Base-by-base conservation (phyloP, 1,140 invertebrate species). In the Calliopsis andreniformis region DNA sequence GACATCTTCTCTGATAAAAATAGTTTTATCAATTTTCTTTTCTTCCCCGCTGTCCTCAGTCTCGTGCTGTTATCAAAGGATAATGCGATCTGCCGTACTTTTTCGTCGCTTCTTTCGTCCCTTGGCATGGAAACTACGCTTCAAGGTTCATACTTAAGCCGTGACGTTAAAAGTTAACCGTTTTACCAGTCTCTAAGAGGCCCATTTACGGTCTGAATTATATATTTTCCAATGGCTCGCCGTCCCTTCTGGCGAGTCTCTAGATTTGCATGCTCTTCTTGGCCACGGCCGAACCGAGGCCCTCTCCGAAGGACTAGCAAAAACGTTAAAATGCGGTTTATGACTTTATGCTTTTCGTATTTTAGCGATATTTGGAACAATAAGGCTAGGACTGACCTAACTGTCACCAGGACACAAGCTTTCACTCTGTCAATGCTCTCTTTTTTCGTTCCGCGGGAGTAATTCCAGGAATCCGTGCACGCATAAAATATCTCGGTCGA, bases 301-400 rank as follows among this genome's bases (percentile, higher is more conserved):
- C 16, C 16, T 4, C 47, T 4, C 47, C 55, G 35, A 23, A 28
- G 51, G 76, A 78, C 80, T 53, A 42, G 47, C 69, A 69, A 86
- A 86, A 86, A 84, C 68, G 80, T 76, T 80, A 80, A 87, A 87
- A 82, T 85, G 69, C 78, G 76, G 78, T 86, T 86, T 87, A 88
- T 85, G 80, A 66, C 79, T 83, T 83, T 77, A 77, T 77, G 59
- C 80, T 71, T 59, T 56, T 68, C 55, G 78, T 82, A 82, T 87
- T 87, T 87, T 84, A 80, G 66, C 71, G 76, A 80, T 82, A 86
- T 86, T 83, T 83, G 78, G 77, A 84, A 87, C 82, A 86, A 87
- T 82, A 58, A 71, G 0, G 45, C 53, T n/a, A 75, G 25, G 42
- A 16, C 47, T 53, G 71, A 79, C 77, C 83, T 80, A 82, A 85